Conservation (phyloP, 2,888 invertebrate genomes). For the Danaus chrysippus region DNA sequence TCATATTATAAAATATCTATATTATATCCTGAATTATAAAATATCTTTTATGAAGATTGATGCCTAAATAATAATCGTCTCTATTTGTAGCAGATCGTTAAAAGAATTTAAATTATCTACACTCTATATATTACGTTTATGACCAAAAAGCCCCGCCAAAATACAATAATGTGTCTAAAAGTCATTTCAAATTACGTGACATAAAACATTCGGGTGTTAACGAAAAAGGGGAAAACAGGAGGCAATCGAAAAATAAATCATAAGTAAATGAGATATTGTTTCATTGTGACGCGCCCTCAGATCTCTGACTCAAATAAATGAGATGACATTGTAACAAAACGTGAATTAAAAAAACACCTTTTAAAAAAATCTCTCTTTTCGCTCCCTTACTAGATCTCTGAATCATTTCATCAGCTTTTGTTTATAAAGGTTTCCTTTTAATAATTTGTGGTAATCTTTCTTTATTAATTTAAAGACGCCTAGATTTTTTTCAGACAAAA, state of each 20-base stretch:
- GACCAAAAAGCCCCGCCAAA: neutral
- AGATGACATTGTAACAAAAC: constrained; percentile 59
- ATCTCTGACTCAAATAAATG: constrained; percentile 53
- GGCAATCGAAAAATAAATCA: constrained; percentile 65
- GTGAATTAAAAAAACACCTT: constrained; percentile 48
- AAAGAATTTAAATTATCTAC: constrained; percentile 2
- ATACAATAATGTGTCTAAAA: constrained; percentile 9
- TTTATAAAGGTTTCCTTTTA: constrained; percentile 28
- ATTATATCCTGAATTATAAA: too few relatives aligned
- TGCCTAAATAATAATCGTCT: neutral
- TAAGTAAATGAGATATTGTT: constrained; percentile 66
- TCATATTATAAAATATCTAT: too few relatives aligned
- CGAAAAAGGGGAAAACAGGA: constrained; percentile 51
- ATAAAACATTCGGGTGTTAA: constrained; percentile 44
- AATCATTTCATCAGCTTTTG: constrained; percentile 29
- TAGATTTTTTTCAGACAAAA: constrained; percentile 6
- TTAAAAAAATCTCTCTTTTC: constrained; percentile 28
- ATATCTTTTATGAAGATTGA: too few relatives aligned
- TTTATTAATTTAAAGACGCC: constrained; percentile 17
- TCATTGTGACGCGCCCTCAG: constrained; percentile 43
- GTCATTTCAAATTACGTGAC: constrained; percentile 41
- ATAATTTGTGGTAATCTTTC: constrained; percentile 24
- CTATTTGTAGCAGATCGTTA: neutral
- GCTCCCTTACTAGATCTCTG: constrained; percentile 32
- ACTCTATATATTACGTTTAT: constrained; percentile 1